Percentiles rank a stretch among this genome's conserved stretches.
Evolutionary conservation across 1,140 invertebrate species (phyloP).

Genomic region (Sipha flava): DNA sequence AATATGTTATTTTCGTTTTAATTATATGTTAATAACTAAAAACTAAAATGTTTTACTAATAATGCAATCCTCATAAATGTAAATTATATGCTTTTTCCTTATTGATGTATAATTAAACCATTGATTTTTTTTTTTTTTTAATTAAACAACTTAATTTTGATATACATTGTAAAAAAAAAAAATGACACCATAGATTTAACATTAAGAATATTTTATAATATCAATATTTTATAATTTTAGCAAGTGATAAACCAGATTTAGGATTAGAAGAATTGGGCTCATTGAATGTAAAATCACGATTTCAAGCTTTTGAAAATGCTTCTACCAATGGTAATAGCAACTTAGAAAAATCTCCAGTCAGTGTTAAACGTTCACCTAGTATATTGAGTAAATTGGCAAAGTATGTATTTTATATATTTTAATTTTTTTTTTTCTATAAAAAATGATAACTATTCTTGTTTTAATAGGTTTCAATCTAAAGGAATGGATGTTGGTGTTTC

Average conservation of each 20-base stretch:
- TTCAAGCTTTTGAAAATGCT: slow-evolving; percentile 71
- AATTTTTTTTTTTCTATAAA: background rate
- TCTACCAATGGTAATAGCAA: slow-evolving; percentile 44
- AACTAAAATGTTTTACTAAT: background rate
- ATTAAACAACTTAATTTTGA: background rate
- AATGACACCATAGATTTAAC: background rate
- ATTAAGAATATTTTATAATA: background rate
- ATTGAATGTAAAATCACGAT: slow-evolving; percentile 75
- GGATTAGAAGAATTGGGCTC: slow-evolving; percentile 72
- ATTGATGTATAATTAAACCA: background rate
- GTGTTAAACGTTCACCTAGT: slow-evolving; percentile 63
- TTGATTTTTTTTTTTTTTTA: background rate
- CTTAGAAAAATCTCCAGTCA: slow-evolving; percentile 54
- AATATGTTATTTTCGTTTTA: background rate
- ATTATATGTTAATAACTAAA: background rate
- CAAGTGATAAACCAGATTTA: slow-evolving; percentile 79
- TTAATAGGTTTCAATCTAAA: slow-evolving; percentile 62
- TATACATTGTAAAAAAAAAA: background rate
- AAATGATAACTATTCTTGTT: slow-evolving; percentile 13
- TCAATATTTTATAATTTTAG: slow-evolving; percentile 46
- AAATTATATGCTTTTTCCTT: background rate
- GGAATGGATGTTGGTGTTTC: slow-evolving; percentile 69
- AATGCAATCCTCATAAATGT: background rate
- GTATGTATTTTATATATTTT: slow-evolving; percentile 47
- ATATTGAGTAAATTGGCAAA: slow-evolving; percentile 72